phyloP scores from a whole-genome alignment of 2,888 invertebrate species.

The Acleris cristana region DNA sequence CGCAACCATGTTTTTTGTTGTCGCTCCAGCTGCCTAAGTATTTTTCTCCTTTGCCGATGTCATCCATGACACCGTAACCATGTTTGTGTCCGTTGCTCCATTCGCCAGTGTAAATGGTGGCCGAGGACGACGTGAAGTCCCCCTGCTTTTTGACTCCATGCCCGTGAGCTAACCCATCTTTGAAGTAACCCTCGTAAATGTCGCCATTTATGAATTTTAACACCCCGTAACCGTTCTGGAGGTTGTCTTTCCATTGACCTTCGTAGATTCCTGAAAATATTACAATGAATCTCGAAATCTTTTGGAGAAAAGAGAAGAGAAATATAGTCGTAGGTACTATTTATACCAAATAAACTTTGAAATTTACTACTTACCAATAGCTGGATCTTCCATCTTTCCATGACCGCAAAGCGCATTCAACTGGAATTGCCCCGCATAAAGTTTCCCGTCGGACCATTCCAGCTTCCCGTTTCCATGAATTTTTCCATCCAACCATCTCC shows the following conservation, averaged over 20 bases:
- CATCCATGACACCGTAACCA: slow-evolving; percentile 95
- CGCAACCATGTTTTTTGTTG: slow-evolving; percentile 92
- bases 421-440: slow-evolving; percentile 92
- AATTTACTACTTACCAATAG: slow-evolving; percentile 62
- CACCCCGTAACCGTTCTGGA: slow-evolving; percentile 91
- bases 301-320: no score
- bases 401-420: slow-evolving; percentile 89
- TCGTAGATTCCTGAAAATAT: slow-evolving; percentile 86
- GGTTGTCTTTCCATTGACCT: slow-evolving; percentile 92
- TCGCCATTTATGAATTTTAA: slow-evolving; percentile 91
- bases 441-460: slow-evolving; percentile 91
- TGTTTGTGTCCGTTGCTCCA: slow-evolving; percentile 90
- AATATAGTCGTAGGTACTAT: neutral
- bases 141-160: slow-evolving; percentile 93
- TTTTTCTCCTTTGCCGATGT: slow-evolving; percentile 93
- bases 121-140: slow-evolving; percentile 88
- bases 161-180: slow-evolving; percentile 92
- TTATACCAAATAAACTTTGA: neutral
- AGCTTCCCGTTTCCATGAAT: slow-evolving; percentile 93
- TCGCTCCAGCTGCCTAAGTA: slow-evolving; percentile 95
- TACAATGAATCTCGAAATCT: neutral
- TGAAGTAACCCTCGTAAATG: slow-evolving; percentile 93
- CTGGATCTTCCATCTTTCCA: slow-evolving; percentile 87
- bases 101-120: slow-evolving; percentile 94
- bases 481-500: slow-evolving; percentile 92